These are phyloP conservation scores for Protobothrops mucrosquamatus DNA, from an alignment of 2,113 vertebrate genomes.

Conservation along the genomic window DNA sequence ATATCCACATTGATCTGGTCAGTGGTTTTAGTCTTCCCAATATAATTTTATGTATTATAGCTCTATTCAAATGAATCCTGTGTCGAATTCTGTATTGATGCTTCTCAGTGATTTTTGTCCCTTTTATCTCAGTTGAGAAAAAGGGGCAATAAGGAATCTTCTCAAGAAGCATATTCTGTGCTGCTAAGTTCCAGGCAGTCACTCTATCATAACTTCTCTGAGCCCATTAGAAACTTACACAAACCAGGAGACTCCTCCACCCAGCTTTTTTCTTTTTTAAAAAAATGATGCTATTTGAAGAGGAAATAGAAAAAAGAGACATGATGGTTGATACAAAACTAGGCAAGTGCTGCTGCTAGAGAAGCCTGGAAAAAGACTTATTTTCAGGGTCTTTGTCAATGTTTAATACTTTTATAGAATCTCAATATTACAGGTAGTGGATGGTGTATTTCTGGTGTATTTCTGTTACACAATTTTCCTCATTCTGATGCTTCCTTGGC, in stretches of 20 bases:
- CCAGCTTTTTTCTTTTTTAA: background rate
- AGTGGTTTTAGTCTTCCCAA: background rate
- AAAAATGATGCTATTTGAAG: background rate
- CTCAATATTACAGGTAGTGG: background rate
- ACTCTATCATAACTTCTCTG: background rate
- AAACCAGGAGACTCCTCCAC: background rate
- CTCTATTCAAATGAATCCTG: background rate
- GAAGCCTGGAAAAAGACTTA: too few species aligned
- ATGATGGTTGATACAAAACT: too few species aligned
- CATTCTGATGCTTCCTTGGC: background rate
- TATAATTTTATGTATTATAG: background rate
- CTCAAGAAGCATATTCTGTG: background rate
- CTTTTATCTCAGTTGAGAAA: background rate
- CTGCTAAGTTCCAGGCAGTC: background rate
- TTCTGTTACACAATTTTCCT: background rate
- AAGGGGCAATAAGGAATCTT: background rate
- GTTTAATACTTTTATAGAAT: too few species aligned
- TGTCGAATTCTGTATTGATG: background rate
- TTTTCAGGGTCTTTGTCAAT: too few species aligned
- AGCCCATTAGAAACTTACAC: background rate
- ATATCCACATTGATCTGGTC: background rate
- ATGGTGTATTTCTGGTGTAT: background rate
- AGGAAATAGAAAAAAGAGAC: background rate
- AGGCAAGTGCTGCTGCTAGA: too few species aligned
- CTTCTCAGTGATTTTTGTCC: background rate